A percentile compares a stretch with the other conserved stretches of the same genome.
Evolutionary conservation across 2,888 invertebrate genomes (phyloP).

Genomic region (Hypomecis punctinalis): DNA sequence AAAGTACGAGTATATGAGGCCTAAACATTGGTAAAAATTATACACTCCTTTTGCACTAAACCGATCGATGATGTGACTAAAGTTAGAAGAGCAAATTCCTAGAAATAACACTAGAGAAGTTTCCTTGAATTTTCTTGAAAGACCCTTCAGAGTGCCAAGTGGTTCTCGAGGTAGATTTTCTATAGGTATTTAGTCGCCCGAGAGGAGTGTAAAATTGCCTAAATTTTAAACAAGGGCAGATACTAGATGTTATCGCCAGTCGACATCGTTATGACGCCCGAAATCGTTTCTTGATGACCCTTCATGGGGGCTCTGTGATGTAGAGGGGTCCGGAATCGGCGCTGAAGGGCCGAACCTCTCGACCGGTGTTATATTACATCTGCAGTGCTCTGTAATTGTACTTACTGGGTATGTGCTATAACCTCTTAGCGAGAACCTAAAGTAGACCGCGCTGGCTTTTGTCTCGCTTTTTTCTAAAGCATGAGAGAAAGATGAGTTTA

Average conservation of each 20-base stretch:
- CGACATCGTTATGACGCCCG: constrained; percentile 35
- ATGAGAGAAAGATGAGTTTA: too few relatives aligned
- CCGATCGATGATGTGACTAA: too few relatives aligned
- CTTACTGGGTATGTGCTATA: not conserved
- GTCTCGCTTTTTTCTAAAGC: too few relatives aligned
- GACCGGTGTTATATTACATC: constrained; percentile 25
- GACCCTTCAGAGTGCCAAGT: not conserved
- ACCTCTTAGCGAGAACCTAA: not conserved
- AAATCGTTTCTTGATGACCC: constrained; percentile 39
- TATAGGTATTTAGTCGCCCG: constrained; percentile 11
- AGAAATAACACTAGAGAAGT: not conserved
- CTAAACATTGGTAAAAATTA: too few relatives aligned
- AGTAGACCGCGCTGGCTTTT: too few relatives aligned
- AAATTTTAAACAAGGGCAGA: constrained; percentile 20
- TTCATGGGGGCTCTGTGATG: constrained; percentile 18
- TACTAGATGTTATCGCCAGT: constrained; percentile 25
- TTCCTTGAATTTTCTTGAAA: not conserved
- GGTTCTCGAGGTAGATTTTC: not conserved
- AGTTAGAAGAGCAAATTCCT: not conserved
- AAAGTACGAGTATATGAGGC: too few relatives aligned
- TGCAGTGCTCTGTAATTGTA: not conserved
- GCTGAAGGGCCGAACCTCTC: constrained; percentile 14
- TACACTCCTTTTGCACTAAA: too few relatives aligned
- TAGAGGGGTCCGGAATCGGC: constrained; percentile 23
- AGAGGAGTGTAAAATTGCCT: constrained; percentile 11